Percentiles rank a stretch among this genome's conserved stretches.
Evolutionary conservation across 2,888 invertebrate genomes (phyloP).

Genomic region (Tenthredo mesomela): DNA sequence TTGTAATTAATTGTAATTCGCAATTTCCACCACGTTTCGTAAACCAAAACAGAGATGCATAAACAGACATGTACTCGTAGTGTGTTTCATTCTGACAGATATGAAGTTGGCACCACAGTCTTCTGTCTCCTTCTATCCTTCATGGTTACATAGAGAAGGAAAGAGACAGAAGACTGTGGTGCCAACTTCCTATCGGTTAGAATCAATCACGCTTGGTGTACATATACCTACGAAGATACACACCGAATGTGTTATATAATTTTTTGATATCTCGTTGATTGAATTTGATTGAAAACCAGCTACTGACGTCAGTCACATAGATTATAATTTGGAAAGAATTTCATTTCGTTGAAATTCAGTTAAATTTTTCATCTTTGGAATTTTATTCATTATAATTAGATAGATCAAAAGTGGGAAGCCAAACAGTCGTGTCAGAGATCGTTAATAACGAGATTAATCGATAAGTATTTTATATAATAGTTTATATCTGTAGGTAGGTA

Average conservation of each 20-base stretch:
- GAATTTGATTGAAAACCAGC: background rate
- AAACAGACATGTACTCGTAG: background rate
- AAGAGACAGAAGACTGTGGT: too few relatives aligned
- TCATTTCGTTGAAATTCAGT: background rate
- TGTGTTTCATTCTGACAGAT: too few relatives aligned
- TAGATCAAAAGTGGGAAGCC: background rate
- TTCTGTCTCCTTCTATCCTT: too few relatives aligned
- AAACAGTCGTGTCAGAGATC: constrained; percentile 19
- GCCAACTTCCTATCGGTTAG: too few relatives aligned
- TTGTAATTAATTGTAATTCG: constrained; percentile 43
- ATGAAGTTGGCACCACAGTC: too few relatives aligned
- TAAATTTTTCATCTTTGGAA: background rate
- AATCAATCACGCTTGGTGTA: too few relatives aligned
- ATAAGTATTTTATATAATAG: background rate
- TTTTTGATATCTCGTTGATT: background rate
- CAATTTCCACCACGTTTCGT: constrained; percentile 4
- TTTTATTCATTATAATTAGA: constrained; percentile 24
- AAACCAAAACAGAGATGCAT: background rate
- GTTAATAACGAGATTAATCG: constrained; percentile 32
- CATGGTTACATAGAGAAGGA: too few relatives aligned
- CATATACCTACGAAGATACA: background rate
- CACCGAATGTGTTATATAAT: background rate
- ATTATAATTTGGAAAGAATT: background rate
- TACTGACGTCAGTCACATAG: background rate
- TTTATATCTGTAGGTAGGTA: background rate